phyloP scores from a whole-genome alignment of 2,113 vertebrate genomes.

The human (Homo sapiens) region DNA sequence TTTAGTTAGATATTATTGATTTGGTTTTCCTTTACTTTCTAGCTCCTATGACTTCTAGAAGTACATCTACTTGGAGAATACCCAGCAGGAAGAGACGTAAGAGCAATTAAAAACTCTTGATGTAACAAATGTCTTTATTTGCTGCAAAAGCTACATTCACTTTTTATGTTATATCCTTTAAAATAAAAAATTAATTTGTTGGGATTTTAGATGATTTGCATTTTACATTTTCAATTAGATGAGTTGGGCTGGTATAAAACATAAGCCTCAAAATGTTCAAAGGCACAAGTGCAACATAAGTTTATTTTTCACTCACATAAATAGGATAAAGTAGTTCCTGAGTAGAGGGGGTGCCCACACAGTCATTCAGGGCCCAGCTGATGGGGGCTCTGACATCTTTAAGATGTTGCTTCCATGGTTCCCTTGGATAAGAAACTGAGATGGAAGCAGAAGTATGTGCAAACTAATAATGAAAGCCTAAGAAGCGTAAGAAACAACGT shows the following conservation, averaged over 20 bases:
- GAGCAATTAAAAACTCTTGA: constrained; percentile 51
- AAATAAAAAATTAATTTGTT: not conserved
- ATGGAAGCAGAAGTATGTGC: not conserved
- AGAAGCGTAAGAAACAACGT: not conserved
- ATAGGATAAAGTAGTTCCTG: not conserved
- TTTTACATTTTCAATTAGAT: not conserved
- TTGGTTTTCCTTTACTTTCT: not conserved
- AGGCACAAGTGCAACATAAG: not conserved
- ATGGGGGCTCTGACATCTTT: not conserved
- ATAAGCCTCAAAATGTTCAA: not conserved
- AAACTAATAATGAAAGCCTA: not conserved
- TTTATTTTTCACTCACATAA: not conserved
- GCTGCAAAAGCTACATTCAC: not conserved
- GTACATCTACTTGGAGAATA: fast-evolving
- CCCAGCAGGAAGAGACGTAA: not conserved
- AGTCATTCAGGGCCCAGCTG: not conserved
- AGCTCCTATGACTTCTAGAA: not conserved
- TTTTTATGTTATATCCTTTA: not conserved
- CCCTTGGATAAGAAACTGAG: not conserved
- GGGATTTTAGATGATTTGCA: not conserved
- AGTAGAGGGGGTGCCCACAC: not conserved
- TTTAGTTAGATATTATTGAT: not conserved
- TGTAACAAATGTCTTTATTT: not conserved
- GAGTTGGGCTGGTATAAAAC: not conserved
- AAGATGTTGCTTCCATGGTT: not conserved